Evolutionary conservation across 2,113 vertebrate genomes (phyloP).

Genomic region (Chaenocephalus aceratus): DNA sequence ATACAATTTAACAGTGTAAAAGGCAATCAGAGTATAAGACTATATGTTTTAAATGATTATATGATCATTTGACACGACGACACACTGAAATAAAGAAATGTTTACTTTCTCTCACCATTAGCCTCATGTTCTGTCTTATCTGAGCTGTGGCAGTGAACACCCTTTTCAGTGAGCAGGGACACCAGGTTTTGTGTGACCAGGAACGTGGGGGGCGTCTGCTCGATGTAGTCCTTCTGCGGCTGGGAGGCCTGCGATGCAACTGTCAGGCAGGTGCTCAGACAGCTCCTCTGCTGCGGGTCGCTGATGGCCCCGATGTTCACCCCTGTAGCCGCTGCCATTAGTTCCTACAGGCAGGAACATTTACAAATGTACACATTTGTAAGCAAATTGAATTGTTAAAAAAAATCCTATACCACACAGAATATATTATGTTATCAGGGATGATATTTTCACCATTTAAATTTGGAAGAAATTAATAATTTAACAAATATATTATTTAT

Average conservation of each 20-base stretch:
- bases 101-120: conserved; percentile 67
- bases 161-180: conserved; percentile 84
- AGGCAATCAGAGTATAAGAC: too few species aligned
- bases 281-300: conserved; percentile 77
- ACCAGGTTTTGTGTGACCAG: conserved; percentile 87
- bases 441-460: not conserved
- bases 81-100: conserved; percentile 6
- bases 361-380: not conserved
- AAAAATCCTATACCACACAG: not conserved
- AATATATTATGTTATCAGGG: too few species aligned
- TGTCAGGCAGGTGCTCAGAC: conserved; percentile 63
- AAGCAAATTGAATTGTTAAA: not conserved
- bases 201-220: conserved; percentile 77
- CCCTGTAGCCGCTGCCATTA: conserved; percentile 86
- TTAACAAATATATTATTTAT: not conserved
- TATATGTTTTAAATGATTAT: too few species aligned
- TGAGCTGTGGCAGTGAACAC: conserved; percentile 66
- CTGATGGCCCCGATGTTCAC: conserved; percentile 74
- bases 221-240: conserved; percentile 64
- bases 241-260: conserved; percentile 45
- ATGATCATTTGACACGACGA: too few species aligned
- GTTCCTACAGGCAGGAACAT: conserved; percentile 70
- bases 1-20: too few species aligned
- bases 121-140: conserved; percentile 77
- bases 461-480: not conserved